Evolutionary conservation across 2,797 vertebrate species (phyloP), one percentile per base, ranked within the genome.

Genomic region (Pipistrellus pipistrellus): DNA sequence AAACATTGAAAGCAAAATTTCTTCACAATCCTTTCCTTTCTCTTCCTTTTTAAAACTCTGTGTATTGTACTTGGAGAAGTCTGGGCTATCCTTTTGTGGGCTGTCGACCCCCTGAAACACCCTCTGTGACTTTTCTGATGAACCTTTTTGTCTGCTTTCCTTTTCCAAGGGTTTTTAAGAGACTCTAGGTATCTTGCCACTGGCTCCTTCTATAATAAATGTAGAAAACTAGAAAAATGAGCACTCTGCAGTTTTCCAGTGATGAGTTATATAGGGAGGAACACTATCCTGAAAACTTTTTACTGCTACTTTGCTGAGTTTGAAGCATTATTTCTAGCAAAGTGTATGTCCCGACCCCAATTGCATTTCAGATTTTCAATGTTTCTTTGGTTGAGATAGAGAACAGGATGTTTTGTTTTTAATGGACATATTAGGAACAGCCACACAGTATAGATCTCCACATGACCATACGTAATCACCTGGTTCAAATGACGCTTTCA

Each of bases 281-380:
- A 20, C 23, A 35, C 78, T 73, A 15, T 75, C 88, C 57, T 69
- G 21, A 62, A 35, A 20, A 80, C 46, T 62, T 68, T 30, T 62
- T 53, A 51, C 11, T 25, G 57, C 15, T 62, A 4, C 32, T 80
- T 80, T 77, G 13, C 11, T 78, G 62, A 92, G 64, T 27, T 73
- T 59, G 73, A 80, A 88, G 71, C 2, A 76, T 83, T 75, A 25
- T 84, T 94, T 95, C 72, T 35, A 25, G 48, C 82, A 35, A 87
- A 87, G 62, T 87, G 0, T 21, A 32, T 71, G 21, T 25, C 75
- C 14, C 48, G 15, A 14, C 9, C 25, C 13, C 32, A 72, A 20
- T 0, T 68, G 32, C 25, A 6, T n/a, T 87, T 94, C 18, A 44
- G 35, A 66, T 86, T 86, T 48, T 30, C 44, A n/a, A 4, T 8